These are phyloP conservation scores for Pedionomus torquatus DNA, from an alignment of 2,113 vertebrate genomes.

Conservation along the genomic window DNA sequence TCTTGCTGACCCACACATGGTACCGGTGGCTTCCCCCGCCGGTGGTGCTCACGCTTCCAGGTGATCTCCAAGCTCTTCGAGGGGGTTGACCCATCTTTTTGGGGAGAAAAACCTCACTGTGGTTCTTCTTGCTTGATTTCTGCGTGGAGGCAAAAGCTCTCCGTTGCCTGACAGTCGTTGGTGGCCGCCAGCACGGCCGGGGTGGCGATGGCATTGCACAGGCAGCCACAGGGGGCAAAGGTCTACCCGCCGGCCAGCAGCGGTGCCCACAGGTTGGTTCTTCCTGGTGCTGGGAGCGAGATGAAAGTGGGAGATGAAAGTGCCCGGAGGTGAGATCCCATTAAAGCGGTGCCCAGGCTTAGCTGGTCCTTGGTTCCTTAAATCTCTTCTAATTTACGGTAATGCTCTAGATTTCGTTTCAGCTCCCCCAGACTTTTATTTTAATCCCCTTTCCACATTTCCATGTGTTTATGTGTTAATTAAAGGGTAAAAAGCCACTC, in stretches of 20 bases:
- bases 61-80: rapidly evolving
- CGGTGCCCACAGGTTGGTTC: neutral
- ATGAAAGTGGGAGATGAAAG: conserved; percentile 74
- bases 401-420: conserved; percentile 64
- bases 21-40: rapidly evolving
- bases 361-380: conserved; percentile 57
- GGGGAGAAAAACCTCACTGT: neutral
- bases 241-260: neutral
- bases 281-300: conserved; percentile 41
- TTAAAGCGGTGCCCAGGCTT: conserved; percentile 59
- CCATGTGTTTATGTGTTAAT: conserved; percentile 76
- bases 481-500: conserved; percentile 74
- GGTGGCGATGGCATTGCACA: neutral
- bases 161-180: rapidly evolving
- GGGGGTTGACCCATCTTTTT: neutral
- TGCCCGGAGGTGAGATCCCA: conserved; percentile 67
- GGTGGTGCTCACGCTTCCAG: rapidly evolving
- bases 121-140: neutral
- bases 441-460: conserved; percentile 71
- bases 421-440: conserved; percentile 67
- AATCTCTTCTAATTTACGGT: conserved; percentile 73
- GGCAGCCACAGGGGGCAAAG: neutral
- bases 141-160: neutral
- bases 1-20: neutral
- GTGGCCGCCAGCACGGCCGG: neutral